These are phyloP conservation scores for Psix sp. DNA, from an alignment of 1,140 invertebrate species.

Conservation along the genomic window DNA sequence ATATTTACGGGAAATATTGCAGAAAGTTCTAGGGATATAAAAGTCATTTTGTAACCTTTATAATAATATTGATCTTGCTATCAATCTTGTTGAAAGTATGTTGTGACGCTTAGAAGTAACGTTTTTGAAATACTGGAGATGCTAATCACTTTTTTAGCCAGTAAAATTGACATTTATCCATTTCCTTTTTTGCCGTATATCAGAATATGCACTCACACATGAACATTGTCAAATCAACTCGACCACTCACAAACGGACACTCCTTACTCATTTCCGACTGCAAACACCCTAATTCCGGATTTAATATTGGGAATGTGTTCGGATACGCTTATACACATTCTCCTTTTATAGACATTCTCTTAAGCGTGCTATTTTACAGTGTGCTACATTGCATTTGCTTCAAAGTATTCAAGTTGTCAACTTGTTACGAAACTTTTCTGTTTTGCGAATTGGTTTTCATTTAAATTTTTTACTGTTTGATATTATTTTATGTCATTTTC, in stretches of 20 bases:
- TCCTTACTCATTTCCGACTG: constrained; percentile 70
- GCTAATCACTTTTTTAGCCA: no score
- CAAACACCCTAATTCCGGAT: constrained; percentile 68
- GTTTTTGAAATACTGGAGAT: no score
- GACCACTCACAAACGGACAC: constrained; percentile 67
- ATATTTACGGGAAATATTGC: no score
- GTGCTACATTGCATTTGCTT: constrained; percentile 5
- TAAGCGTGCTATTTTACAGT: background rate
- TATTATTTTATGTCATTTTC: no score
- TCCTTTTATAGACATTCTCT: constrained; percentile 26
- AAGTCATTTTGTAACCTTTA: no score
- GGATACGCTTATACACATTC: constrained; percentile 40
- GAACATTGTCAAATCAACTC: constrained; percentile 53
- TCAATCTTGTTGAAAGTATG: no score
- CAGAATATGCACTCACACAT: constrained; percentile 3
- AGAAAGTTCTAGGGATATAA: no score
- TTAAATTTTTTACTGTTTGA: no score
- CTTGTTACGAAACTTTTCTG: no score
- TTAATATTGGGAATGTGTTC: constrained; percentile 25
- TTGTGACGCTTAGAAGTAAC: no score
- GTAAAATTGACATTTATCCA: constrained; percentile 52
- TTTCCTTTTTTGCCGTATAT: constrained; percentile 39
- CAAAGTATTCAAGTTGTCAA: background rate
- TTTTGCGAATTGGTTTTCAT: no score
- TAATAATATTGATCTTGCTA: no score